Evolutionary conservation across 1,140 invertebrate species (phyloP).

Genomic region (Brachionus koreanus): DNA sequence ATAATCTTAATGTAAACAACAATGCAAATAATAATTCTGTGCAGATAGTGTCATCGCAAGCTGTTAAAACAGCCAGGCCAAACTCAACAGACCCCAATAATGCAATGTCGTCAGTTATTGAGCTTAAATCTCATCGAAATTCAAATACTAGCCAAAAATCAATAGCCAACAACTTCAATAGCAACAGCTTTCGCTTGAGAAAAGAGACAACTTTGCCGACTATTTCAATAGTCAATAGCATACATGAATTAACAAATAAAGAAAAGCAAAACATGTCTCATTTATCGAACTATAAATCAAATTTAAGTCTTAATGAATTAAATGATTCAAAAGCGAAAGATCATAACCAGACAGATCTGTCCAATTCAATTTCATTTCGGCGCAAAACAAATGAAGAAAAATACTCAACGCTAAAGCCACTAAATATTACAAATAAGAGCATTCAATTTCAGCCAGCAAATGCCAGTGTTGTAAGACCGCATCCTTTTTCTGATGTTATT

Average conservation of each 20-base stretch:
- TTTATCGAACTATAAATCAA: conserved; percentile 29
- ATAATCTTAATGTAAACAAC: neutral
- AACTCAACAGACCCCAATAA: neutral
- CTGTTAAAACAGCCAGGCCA: neutral
- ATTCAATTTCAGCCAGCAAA: neutral
- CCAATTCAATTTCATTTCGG: neutral
- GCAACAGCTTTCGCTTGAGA: neutral
- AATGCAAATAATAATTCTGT: neutral
- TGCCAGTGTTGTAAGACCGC: neutral
- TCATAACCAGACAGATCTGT: neutral
- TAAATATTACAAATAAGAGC: neutral
- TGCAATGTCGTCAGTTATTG: neutral
- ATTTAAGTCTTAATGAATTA: neutral
- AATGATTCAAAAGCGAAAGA: neutral
- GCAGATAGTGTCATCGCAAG: neutral
- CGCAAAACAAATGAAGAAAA: conserved; percentile 21
- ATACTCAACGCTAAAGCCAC: neutral
- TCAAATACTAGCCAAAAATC: neutral
- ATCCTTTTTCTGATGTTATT: conserved; percentile 7
- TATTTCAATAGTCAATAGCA: conserved; percentile 29
- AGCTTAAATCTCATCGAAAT: neutral
- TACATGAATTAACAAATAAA: conserved; percentile 13
- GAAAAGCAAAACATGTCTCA: conserved; percentile 29
- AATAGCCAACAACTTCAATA: neutral
- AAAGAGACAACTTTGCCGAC: conserved; percentile 38